Evolutionary conservation across 1,140 invertebrate genomes (phyloP), one percentile per base, ranked within the genome.

Genomic region (Rhyacophila brunnea): DNA sequence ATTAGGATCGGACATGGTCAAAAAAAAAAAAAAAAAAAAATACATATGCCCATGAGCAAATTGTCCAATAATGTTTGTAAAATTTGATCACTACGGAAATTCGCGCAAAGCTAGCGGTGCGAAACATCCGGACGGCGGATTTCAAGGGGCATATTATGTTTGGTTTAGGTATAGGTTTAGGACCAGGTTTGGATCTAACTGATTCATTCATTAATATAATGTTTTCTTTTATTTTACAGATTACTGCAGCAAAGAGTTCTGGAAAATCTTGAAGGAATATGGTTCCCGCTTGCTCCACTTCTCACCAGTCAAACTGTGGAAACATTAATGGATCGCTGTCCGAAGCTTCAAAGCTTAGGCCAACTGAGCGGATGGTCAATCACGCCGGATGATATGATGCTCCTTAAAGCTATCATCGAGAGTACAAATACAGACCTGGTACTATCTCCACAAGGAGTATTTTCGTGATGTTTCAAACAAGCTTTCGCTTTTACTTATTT

Each of bases 321-420:
- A 71, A 67, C 85, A 3, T 65, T 84, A 9, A 84, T 85, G 80
- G 83, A 84, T 45, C 74, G 74, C 44, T 86, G 84, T 68, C 84
- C 83, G 3, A 84, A 83, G 58, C 68, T 87, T 36, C 77, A 79
- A 62, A 81, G 80, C 44, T 69, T 86, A 4, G 85, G 84, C 0
- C 81, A 85, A 63, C 62, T 87, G 9, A 83, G 77, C 32, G 83
- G 83, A 9, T 87, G 85, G 85, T 74, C 80, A 35, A 71, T 84
- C 32, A 81, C 79, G 0, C 81, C 82, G 1, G 83, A 85, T 60
- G 84, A 87, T 56, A 77, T 86, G 67, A 81, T 85, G 67, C 67
- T 84, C 3, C 78, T 86, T 64, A 75, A 81, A 54, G 79, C 82
- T 10, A 75, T 86, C 28, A 77, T 85, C 6, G 81, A 80, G n/a